phyloP scores from a whole-genome alignment of 2,797 vertebrate genomes.

The Ptychadena robeensis region DNA sequence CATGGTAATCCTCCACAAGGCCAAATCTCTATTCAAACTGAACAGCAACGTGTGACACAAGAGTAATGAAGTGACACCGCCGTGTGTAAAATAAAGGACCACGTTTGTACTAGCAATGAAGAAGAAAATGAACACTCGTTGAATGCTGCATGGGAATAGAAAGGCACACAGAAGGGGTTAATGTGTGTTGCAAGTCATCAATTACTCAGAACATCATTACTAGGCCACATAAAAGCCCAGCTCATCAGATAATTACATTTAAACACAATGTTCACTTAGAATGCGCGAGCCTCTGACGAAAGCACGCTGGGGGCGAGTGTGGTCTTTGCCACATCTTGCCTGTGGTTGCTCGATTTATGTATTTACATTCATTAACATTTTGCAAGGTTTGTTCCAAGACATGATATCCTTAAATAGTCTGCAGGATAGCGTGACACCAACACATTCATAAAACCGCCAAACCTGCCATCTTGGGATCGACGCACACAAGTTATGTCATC shows the following conservation, averaged over 20 bases:
- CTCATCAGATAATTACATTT: conserved; percentile 24
- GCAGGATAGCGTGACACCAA: background rate
- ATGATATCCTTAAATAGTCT: background rate
- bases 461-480: too few relatives aligned
- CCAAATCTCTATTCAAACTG: background rate
- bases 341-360: background rate
- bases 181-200: background rate
- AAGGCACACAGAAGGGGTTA: background rate
- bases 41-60: background rate
- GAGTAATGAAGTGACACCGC: too few relatives aligned
- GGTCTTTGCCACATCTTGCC: background rate
- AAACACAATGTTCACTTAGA: conserved; percentile 3
- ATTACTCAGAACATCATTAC: conserved; percentile 6
- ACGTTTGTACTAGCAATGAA: background rate
- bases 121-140: background rate
- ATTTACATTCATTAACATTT: background rate
- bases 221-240: background rate
- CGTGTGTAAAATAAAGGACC: background rate
- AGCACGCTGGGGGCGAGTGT: background rate
- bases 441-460: background rate
- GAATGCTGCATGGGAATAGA: background rate
- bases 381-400: background rate
- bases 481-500: too few relatives aligned
- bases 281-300: background rate
- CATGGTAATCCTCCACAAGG: background rate